Evolutionary conservation across 2,113 vertebrate genomes (phyloP), one percentile per base, ranked within the genome.

Genomic region (Nycticryphes semicollaris): DNA sequence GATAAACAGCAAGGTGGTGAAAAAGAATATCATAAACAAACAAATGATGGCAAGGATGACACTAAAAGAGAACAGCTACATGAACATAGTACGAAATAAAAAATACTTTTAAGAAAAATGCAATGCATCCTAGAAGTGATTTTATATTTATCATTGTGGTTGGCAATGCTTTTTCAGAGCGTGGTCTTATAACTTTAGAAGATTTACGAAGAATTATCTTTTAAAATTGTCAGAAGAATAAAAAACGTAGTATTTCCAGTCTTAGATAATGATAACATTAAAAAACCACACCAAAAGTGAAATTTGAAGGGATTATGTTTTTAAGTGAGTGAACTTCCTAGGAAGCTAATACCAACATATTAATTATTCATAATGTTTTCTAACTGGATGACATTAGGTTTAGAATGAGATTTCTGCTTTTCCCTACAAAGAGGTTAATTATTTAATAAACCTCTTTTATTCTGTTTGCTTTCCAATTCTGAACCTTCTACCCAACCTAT

Each of bases 301-400:
- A 92, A 90, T 94, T 93, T 91, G 43, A 96, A 78, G 69, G 37
- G 43, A 51, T 93, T 95, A 84, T 93, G 27, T 85, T 85, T 91
- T 59, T 33, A 75, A 92, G 74, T 74, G 50, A 90, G 33, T 79
- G 37, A 28, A 82, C 50, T 91, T 87, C 68, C 93, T 57, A 59
- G 87, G 73, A 93, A 77, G 47, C 7, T 90, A 77, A 70, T 64
- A 60, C 10, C 72, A 28, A n/a, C 14, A 27, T 30, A 84, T 85
- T 91, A 74, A 79, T 92, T 94, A 82, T 86, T 93, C 43, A 82
- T 83, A 81, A 64, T 13, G 48, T 60, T 91, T 90, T 94, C 66
- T 93, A 83, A 94, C 62, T 72, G 56, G 41, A 84, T 93, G 47
- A 57, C 25, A 57, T 87, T 59, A n/a, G 11, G 30, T 50, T 96